These are phyloP conservation scores for Triops cancriformis DNA, from an alignment of 1,140 invertebrate species.

Conservation along the genomic window DNA sequence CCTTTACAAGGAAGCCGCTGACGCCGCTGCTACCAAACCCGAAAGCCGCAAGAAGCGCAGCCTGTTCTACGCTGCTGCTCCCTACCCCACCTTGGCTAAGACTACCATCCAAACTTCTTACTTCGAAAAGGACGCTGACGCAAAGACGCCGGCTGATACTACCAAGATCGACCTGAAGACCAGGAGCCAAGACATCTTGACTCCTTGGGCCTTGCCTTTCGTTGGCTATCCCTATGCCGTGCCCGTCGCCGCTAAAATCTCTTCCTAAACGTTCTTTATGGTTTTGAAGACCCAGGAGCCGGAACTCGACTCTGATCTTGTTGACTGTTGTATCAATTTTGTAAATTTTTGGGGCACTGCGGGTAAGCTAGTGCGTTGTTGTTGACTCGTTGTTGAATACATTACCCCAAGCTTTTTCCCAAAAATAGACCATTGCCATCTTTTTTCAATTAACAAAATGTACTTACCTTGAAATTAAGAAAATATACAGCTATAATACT, in stretches of 20 bases:
- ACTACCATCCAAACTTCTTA: slow-evolving; percentile 20
- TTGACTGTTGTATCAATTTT: background rate
- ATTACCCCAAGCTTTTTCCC: background rate
- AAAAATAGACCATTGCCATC: background rate
- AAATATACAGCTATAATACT: too few species aligned
- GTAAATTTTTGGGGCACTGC: background rate
- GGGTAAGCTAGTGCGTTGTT: background rate
- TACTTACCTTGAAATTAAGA: too few species aligned
- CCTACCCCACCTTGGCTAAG: slow-evolving; percentile 15
- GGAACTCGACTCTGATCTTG: background rate
- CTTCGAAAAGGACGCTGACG: slow-evolving; percentile 29
- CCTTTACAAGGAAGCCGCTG: slow-evolving; percentile 29
- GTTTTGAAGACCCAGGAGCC: background rate
- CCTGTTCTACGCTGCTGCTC: slow-evolving; percentile 1
- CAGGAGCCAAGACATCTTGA: slow-evolving; percentile 15
- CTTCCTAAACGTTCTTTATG: background rate
- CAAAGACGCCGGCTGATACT: slow-evolving; percentile 30
- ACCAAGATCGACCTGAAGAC: slow-evolving; percentile 22
- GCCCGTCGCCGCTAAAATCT: slow-evolving; percentile 24
- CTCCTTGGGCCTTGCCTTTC: background rate
- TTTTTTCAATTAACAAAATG: too few species aligned
- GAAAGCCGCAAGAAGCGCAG: slow-evolving; percentile 17
- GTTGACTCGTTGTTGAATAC: background rate
- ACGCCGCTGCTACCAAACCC: slow-evolving; percentile 23
- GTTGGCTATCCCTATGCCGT: slow-evolving; percentile 26